Base-by-base conservation (phyloP, 1,140 invertebrate genomes). In the Drosophila repleta region DNA sequence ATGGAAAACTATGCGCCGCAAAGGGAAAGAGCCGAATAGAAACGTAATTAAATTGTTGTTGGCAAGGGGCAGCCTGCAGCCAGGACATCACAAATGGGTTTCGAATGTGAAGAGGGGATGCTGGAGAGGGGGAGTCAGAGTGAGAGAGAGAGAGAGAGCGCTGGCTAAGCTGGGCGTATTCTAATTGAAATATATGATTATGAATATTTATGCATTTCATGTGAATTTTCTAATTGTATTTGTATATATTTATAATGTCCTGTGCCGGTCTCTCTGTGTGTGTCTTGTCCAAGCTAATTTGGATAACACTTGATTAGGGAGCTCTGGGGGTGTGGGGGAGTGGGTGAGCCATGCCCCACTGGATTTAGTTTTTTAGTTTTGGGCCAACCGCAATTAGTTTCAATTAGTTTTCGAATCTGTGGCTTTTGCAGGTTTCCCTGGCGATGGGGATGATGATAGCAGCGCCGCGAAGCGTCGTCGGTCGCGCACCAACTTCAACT, bases 401-500 rank as follows among this genome's bases (percentile, higher is more conserved):
- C 78, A 87, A 87, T 85, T 45, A 57, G 41, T 62, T 46, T 20
- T 58, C 1, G 29, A 10, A 46, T 51, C 7, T 1, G 20, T 0
- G 35, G 15, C 4, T 65, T 11, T 74, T 53, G n/a, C 60, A 92
- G 91, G 91, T 2, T 92, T 91, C 76, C 82, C 89, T 20, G 91
- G 89, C 18, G 91, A 92, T 46, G 91, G 91, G n/a, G 91, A 92
- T 57, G 91, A 92, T 21, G 91, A 92, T 48, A 92, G 89, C 75
- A 91, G 81, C 58, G 89, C 91, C 43, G 91, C 91, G 1, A 97
- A 97, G 90, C 93, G 98, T 55, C 94, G 98, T 61, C 94, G 99
- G 68, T 99, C 98, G 43, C 92, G 98, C 77, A 99, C 99, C 41
- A 99, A 99, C 93, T 99, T 99, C 93, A 99, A 97, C 93, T 98